Evolutionary conservation across 2,113 vertebrate genomes (phyloP).

Genomic region (Rattus norvegicus): GRCr8 NC_086026.1:37928001-37928500

Average conservation of each 20-base stretch:
- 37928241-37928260: not conserved
- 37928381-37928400: not conserved
- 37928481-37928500: not conserved
- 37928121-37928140: not conserved
- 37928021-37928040: not conserved
- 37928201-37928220: not conserved
- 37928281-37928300: not conserved
- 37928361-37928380: constrained; percentile 36
- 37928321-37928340: not conserved
- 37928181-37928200: not conserved
- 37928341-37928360: constrained; percentile 4
- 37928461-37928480: not conserved
- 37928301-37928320: not conserved
- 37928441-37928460: not conserved
- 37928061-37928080: not conserved
- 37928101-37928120: not conserved
- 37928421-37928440: not conserved
- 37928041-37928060: not conserved
- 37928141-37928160: not conserved
- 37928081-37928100: not conserved
- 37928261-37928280: not conserved
- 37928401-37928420: not conserved
- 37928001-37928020: not conserved
- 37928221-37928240: not conserved
- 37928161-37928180: not conserved